Evolutionary conservation across 1,140 invertebrate genomes (phyloP).

Genomic region (Grapholita molesta): DNA sequence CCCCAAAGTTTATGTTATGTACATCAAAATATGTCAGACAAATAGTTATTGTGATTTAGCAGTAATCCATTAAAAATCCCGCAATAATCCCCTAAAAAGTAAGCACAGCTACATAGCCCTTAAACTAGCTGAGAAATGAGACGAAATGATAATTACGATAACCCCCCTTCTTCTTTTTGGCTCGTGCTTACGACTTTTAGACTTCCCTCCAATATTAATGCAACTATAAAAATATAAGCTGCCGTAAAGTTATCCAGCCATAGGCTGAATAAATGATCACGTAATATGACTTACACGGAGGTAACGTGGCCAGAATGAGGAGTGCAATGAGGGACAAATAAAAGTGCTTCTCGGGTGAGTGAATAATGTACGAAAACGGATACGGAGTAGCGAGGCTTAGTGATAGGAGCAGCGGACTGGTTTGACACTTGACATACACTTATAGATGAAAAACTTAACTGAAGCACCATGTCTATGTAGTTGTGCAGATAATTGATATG

Average conservation of each 20-base stretch:
- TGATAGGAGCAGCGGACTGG: slow-evolving; percentile 22
- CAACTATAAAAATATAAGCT: neutral
- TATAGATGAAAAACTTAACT: too few relatives aligned
- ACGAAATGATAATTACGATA: too few relatives aligned
- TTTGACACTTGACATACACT: neutral
- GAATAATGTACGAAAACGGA: neutral
- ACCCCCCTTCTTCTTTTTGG: too few relatives aligned
- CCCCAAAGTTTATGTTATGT: too few relatives aligned
- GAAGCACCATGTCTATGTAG: too few relatives aligned
- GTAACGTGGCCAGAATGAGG: neutral
- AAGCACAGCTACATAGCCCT: too few relatives aligned
- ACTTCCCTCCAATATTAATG: neutral
- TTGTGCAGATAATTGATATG: too few relatives aligned
- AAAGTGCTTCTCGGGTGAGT: neutral
- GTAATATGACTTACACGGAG: neutral
- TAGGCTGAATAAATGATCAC: neutral
- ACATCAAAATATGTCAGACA: too few relatives aligned
- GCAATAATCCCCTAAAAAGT: too few relatives aligned
- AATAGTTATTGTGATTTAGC: too few relatives aligned
- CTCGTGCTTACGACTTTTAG: neutral
- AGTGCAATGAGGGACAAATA: slow-evolving; percentile 7
- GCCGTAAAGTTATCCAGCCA: neutral
- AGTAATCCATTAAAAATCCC: too few relatives aligned
- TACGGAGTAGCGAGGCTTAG: slow-evolving; percentile 12
- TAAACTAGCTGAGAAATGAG: too few relatives aligned